Conservation (phyloP, 2,113 vertebrate genomes). For the Colius striatus region DNA sequence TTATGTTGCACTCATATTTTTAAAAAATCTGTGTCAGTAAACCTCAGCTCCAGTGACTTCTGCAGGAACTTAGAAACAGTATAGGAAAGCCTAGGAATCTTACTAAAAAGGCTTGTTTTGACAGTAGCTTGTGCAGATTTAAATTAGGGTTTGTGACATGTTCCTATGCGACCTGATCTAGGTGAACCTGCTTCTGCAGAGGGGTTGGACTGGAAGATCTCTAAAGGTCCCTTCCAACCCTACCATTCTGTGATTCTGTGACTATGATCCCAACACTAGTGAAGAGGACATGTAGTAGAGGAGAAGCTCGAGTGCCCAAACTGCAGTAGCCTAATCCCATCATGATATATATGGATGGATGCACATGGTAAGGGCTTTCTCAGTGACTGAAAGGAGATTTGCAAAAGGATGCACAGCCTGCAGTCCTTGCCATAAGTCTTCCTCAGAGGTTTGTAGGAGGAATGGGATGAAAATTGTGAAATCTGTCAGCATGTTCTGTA, state of each 20-base stretch:
- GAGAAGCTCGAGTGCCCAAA: background rate
- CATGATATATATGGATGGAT: background rate
- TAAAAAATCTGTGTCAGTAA: background rate
- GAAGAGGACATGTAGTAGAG: background rate
- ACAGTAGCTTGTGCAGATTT: background rate
- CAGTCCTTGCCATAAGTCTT: conserved; percentile 28
- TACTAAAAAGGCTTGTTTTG: background rate
- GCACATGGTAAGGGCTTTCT: background rate
- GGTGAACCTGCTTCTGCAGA: no score
- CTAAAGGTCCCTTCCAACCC: no score
- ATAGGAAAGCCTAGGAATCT: background rate
- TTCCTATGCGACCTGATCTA: no score
- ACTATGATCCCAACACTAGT: background rate
- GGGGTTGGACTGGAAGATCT: no score
- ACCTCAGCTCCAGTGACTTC: background rate
- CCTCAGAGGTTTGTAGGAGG: background rate
- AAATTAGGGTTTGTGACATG: background rate
- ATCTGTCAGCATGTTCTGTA: background rate
- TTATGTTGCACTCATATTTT: background rate
- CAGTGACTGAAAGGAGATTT: background rate
- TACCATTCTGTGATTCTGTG: no score
- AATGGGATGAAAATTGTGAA: background rate
- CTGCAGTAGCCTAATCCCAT: background rate
- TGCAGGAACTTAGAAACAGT: background rate
- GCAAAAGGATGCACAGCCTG: background rate